A percentile compares a stretch with the other conserved stretches of the same genome.
Conservation (phyloP, 1,140 invertebrate genomes). For the Tigriopus japonicus region DNA sequence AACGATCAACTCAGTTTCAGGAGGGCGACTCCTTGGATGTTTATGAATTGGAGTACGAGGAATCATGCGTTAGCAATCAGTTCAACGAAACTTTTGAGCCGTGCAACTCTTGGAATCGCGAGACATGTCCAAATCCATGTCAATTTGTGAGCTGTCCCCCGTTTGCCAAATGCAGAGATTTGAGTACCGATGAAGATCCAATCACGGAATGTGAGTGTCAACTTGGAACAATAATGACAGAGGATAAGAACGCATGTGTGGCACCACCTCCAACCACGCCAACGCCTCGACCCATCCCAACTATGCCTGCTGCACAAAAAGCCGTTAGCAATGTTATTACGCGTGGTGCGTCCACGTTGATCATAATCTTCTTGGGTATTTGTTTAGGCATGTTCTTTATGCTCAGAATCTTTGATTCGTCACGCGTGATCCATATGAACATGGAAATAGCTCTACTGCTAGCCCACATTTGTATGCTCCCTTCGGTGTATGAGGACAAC, state of each 20-base stretch:
- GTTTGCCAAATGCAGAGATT: slow-evolving; percentile 17
- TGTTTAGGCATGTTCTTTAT: slow-evolving; percentile 21
- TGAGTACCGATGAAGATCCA: slow-evolving; percentile 18
- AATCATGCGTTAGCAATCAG: neutral
- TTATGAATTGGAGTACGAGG: neutral
- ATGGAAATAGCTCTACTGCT: slow-evolving; percentile 22
- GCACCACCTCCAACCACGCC: slow-evolving; percentile 19
- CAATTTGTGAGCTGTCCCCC: neutral
- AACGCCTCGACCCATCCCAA: slow-evolving; percentile 22
- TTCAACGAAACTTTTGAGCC: neutral
- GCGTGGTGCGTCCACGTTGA: slow-evolving; percentile 18
- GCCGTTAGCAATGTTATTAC: slow-evolving; percentile 15
- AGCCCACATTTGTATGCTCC: slow-evolving; percentile 20
- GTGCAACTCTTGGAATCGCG: neutral
- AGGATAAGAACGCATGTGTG: slow-evolving; percentile 14
- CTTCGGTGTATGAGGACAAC: slow-evolving; percentile 14
- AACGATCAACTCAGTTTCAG: too few species aligned
- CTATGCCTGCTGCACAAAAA: slow-evolving; percentile 16
- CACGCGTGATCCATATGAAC: slow-evolving; percentile 24
- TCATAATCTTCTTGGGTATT: slow-evolving; percentile 18
- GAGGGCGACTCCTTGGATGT: neutral
- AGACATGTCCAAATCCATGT: neutral
- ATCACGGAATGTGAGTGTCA: slow-evolving; percentile 20
- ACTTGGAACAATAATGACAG: slow-evolving; percentile 20
- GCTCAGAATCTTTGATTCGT: slow-evolving; percentile 21